Conservation (phyloP, 2,888 invertebrate genomes). For the Synergus japonicus region DNA sequence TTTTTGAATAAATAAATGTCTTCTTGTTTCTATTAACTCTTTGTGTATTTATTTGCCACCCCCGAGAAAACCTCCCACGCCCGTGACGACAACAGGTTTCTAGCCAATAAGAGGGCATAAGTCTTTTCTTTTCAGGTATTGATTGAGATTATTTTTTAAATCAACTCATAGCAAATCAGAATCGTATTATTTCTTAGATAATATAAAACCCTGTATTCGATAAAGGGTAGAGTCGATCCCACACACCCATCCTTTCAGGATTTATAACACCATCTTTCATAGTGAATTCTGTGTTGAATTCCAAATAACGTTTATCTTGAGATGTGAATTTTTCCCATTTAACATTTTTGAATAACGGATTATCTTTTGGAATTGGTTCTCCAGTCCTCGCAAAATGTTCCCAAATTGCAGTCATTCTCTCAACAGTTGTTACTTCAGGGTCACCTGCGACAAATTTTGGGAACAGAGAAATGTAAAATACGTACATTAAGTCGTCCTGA, state of each 20-base stretch:
- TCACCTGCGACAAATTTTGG: conserved; percentile 76
- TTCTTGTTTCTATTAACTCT: too few species aligned
- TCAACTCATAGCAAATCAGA: too few species aligned
- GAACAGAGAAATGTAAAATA: conserved; percentile 73
- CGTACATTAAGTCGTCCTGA: conserved; percentile 79
- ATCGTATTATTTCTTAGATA: too few species aligned
- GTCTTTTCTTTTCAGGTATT: too few species aligned
- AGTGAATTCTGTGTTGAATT: conserved; percentile 48
- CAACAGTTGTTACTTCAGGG: conserved; percentile 76
- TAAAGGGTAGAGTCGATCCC: conserved; percentile 76
- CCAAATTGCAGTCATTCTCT: conserved; percentile 76
- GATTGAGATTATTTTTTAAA: too few species aligned
- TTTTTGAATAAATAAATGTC: too few species aligned
- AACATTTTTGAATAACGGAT: conserved; percentile 67
- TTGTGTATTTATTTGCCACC: too few species aligned
- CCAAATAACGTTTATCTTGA: conserved; percentile 74
- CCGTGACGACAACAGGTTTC: too few species aligned
- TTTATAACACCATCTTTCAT: conserved; percentile 66
- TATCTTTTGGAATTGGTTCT: conserved; percentile 77
- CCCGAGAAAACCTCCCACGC: too few species aligned
- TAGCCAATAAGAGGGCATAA: too few species aligned
- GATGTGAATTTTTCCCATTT: conserved; percentile 75
- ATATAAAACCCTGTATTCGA: too few species aligned
- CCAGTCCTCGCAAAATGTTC: conserved; percentile 78
- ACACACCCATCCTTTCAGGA: conserved; percentile 74